phyloP scores from a whole-genome alignment of 2,888 invertebrate genomes.

The Drosophila leonis region DNA sequence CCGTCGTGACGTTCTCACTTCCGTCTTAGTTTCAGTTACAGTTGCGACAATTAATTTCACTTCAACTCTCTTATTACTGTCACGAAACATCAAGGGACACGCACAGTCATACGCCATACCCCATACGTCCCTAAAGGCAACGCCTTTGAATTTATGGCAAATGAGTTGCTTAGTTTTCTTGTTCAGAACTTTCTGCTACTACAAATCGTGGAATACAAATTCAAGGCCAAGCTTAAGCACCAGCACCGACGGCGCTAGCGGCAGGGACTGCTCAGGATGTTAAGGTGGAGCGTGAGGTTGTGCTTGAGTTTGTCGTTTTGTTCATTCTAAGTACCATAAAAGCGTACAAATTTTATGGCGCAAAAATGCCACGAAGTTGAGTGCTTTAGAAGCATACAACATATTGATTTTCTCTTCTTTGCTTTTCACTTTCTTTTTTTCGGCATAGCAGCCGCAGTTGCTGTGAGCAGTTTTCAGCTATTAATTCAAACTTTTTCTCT shows the following conservation, averaged over 20 bases:
- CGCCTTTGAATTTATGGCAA: slow-evolving; percentile 65
- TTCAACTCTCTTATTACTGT: slow-evolving; percentile 71
- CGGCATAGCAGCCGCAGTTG: neutral
- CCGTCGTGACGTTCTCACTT: slow-evolving; percentile 38
- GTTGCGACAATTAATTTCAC: slow-evolving; percentile 78
- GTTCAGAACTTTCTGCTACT: slow-evolving; percentile 55
- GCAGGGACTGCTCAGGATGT: slow-evolving; percentile 8
- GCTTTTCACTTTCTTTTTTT: slow-evolving; percentile 10
- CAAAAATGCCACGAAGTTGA: slow-evolving; percentile 55
- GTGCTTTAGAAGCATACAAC: slow-evolving; percentile 41
- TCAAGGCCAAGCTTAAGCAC: slow-evolving; percentile 60
- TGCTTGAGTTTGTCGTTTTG: slow-evolving; percentile 61
- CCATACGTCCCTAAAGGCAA: slow-evolving; percentile 50
- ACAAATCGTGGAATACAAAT: slow-evolving; percentile 57
- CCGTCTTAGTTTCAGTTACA: slow-evolving; percentile 45
- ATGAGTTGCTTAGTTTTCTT: slow-evolving; percentile 57
- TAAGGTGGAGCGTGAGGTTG: slow-evolving; percentile 27
- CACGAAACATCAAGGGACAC: slow-evolving; percentile 73
- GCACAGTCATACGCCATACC: slow-evolving; percentile 57
- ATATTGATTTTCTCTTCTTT: slow-evolving; percentile 53
- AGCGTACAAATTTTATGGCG: slow-evolving; percentile 71
- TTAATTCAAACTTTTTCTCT: slow-evolving; percentile 19
- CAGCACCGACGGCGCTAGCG: neutral
- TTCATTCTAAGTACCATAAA: slow-evolving; percentile 72
- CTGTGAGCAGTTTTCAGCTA: slow-evolving; percentile 3